A percentile compares a stretch with the other conserved stretches of the same genome.
These are phyloP conservation scores for Oxystoma pomonae DNA, from an alignment of 2,888 invertebrate genomes.

Conservation along the genomic window DNA sequence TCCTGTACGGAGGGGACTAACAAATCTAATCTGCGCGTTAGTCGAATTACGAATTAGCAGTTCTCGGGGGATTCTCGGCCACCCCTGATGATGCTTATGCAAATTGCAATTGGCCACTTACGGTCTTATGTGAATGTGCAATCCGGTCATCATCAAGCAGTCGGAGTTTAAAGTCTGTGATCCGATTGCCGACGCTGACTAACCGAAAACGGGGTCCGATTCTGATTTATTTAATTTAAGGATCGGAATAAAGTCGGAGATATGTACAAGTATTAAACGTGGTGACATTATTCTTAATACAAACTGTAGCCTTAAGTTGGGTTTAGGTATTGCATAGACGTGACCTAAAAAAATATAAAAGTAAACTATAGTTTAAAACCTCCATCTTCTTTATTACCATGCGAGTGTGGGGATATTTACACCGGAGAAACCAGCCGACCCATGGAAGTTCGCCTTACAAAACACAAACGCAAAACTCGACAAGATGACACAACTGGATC, in stretches of 20 bases:
- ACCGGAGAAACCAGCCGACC: too few relatives aligned
- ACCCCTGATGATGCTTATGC: conserved; percentile 34
- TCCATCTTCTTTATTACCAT: too few relatives aligned
- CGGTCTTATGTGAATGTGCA: conserved; percentile 29
- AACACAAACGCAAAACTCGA: too few relatives aligned
- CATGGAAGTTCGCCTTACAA: too few relatives aligned
- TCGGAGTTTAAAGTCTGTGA: conserved; percentile 31
- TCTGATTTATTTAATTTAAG: conserved; percentile 44
- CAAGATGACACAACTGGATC: too few relatives aligned
- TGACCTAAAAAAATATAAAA: too few relatives aligned
- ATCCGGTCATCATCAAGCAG: conserved; percentile 18
- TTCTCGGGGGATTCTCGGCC: conserved; percentile 36
- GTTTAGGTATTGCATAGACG: too few relatives aligned
- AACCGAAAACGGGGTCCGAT: conserved; percentile 30
- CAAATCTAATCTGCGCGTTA: conserved; percentile 48
- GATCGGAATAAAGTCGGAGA: conserved; percentile 34
- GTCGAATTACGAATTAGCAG: conserved; percentile 47
- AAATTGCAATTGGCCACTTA: conserved; percentile 49
- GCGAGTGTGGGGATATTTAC: too few relatives aligned
- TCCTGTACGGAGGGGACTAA: conserved; percentile 42
- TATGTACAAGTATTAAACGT: too few relatives aligned
- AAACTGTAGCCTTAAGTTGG: too few relatives aligned
- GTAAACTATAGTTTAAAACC: too few relatives aligned
- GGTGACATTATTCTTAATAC: too few relatives aligned
- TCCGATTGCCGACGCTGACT: conserved; percentile 39